Base-by-base conservation (phyloP, 2,113 vertebrate genomes). In the Petrocephalus zakoni region DNA sequence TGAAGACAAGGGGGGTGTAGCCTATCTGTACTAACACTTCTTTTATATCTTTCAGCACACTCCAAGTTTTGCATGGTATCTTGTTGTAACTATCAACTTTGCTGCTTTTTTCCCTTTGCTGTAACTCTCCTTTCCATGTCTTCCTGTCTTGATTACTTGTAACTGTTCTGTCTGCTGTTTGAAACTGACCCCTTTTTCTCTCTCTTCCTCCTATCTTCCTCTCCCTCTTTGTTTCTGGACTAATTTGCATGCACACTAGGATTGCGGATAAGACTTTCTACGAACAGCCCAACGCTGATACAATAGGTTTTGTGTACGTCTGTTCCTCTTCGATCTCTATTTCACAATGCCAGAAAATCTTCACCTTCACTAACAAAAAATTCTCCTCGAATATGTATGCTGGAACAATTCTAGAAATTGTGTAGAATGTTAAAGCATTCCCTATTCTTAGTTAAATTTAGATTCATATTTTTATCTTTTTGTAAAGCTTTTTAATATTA, bases 211-310 rank as follows among this genome's bases (percentile, higher is more conserved):
- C 93, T 94, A 90, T 93, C 61, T 91, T 93, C 61, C 91, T 94
- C 64, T 91, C 92, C 85, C 91, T 89, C 88, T 92, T 95, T 95
- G 61, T 93, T 90, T 92, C 94, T 91, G 89, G 93, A 91, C 91
- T 93, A 88, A 90, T 86, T 93, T 94, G 92, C 92, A 93, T 94
- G 93, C 90, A 47, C 87, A 92, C 93, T 96, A 99, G 98, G 97
- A 99, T 98, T 93, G 97, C 97, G 96, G 98, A 99, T 97, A 97
- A 99, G 97, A 97, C 97, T 94, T 99, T 99, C 97, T 99, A 99
- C 98, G 97, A 99, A 96, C 98, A 99, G 95, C 97, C 97, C 95
- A 97, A 98, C 95, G 98, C 97, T 95, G 98, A 99, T 92, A 94
- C 97, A 94, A 98, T 99, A 96, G 98, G 98, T 95, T 97, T 99